Conservation (phyloP, 2,113 vertebrate genomes). For the Bostrychus sinensis region DNA sequence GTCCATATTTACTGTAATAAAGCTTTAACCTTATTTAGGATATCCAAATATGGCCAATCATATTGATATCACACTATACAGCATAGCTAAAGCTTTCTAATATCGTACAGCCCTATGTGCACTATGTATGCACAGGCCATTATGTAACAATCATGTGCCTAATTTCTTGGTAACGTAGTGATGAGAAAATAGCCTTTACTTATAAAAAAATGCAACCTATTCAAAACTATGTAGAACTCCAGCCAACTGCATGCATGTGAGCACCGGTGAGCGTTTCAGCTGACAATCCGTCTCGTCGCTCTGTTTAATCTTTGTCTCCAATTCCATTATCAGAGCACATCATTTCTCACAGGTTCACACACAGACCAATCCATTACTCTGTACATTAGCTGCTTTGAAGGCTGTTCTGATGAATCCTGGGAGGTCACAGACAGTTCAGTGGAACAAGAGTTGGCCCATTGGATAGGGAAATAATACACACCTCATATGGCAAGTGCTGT, state of each 20-base stretch:
- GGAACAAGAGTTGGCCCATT: conserved; percentile 16
- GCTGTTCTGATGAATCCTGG: conserved; percentile 13
- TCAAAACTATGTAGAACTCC: background rate
- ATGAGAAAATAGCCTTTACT: background rate
- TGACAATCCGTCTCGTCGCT: background rate
- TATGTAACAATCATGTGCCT: no score
- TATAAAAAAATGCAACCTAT: no score
- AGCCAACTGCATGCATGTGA: background rate
- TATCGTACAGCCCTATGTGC: no score
- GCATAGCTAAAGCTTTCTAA: no score
- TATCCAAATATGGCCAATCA: no score
- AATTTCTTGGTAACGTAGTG: no score
- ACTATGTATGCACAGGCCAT: no score
- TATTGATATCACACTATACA: no score
- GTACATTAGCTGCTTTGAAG: conserved; percentile 8
- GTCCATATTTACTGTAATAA: no score
- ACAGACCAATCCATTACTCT: conserved; percentile 14
- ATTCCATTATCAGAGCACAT: background rate
- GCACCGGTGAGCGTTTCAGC: background rate
- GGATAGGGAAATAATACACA: conserved; percentile 32
- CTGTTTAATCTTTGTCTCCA: background rate
- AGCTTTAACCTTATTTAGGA: no score
- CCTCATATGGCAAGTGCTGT: conserved; percentile 6
- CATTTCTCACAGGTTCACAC: conserved; percentile 7
- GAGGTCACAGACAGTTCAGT: conserved; percentile 56